Evolutionary conservation across 37 sponge, comb jelly and placozoan genomes (phyloP).

Genomic region (Tethya wilhelma): DNA sequence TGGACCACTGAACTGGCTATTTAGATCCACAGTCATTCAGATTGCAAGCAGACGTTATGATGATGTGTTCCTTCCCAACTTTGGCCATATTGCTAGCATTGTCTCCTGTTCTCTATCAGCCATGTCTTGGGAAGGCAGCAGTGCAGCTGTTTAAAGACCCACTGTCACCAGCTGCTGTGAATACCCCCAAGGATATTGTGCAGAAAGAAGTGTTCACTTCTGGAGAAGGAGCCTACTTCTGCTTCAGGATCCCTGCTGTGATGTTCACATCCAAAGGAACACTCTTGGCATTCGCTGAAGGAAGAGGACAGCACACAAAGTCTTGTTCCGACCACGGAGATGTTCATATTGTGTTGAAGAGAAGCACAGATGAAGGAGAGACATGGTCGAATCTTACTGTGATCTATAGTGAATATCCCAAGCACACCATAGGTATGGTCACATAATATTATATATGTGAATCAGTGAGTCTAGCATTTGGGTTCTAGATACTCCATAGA

Average conservation of each 20-base stretch:
- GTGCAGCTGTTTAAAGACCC: too few relatives aligned
- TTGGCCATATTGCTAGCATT: too few relatives aligned
- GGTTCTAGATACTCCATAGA: neutral
- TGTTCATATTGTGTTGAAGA: slow-evolving; percentile 32
- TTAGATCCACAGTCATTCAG: too few relatives aligned
- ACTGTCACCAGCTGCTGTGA: neutral
- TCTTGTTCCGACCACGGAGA: slow-evolving; percentile 19
- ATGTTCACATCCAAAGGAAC: slow-evolving; percentile 10
- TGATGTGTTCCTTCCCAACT: too few relatives aligned
- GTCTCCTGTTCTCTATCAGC: too few relatives aligned
- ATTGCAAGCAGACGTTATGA: too few relatives aligned
- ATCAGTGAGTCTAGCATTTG: neutral
- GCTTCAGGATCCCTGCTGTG: slow-evolving; percentile 30
- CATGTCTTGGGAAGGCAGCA: too few relatives aligned
- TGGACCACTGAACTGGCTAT: too few relatives aligned
- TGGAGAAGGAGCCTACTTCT: slow-evolving; percentile 14
- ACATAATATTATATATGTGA: neutral
- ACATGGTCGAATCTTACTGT: slow-evolving; percentile 33
- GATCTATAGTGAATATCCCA: neutral
- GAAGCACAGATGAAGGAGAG: slow-evolving; percentile 14
- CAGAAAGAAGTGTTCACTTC: slow-evolving; percentile 10
- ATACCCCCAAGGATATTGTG: neutral
- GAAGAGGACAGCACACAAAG: slow-evolving; percentile 19
- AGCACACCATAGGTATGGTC: slow-evolving; percentile 14
- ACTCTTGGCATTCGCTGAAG: slow-evolving; percentile 44